Evolutionary conservation across 2,797 vertebrate species (phyloP).

Genomic region (Chloroceryle inda): DNA sequence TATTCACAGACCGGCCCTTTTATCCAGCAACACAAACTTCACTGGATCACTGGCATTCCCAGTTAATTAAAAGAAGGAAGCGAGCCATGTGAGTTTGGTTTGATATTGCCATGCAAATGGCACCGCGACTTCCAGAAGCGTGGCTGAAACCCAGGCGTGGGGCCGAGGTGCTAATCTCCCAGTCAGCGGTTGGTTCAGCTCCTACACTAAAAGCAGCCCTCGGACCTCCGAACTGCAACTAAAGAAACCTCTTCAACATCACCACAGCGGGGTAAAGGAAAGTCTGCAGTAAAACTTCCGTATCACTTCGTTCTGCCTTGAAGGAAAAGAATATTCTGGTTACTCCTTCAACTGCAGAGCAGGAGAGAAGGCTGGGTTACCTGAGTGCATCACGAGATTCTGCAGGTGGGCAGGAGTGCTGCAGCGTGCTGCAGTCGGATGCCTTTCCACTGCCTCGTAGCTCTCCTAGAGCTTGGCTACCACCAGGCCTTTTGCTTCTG

Average conservation of each 20-base stretch:
- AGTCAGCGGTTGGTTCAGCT: background rate
- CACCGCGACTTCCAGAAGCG: constrained; percentile 42
- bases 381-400: background rate
- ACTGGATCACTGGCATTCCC: constrained; percentile 73
- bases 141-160: constrained; percentile 7
- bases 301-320: constrained; percentile 9
- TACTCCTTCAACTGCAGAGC: background rate
- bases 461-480: background rate
- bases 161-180: constrained; percentile 5
- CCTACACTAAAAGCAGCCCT: background rate
- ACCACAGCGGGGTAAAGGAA: background rate
- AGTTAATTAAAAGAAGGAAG: constrained; percentile 76
- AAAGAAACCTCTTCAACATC: background rate
- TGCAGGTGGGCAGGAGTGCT: background rate
- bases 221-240: constrained; percentile 1
- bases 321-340: constrained; percentile 27
- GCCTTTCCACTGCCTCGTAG: background rate
- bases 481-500: background rate
- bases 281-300: background rate
- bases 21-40: constrained; percentile 76
- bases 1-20: constrained; percentile 76
- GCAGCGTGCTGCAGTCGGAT: background rate
- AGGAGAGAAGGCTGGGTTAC: background rate
- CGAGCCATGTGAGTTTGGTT: constrained; percentile 70
- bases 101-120: constrained; percentile 68